phyloP scores from a whole-genome alignment of 2,888 invertebrate species.

The Stenoptilia bipunctidactyla region DNA sequence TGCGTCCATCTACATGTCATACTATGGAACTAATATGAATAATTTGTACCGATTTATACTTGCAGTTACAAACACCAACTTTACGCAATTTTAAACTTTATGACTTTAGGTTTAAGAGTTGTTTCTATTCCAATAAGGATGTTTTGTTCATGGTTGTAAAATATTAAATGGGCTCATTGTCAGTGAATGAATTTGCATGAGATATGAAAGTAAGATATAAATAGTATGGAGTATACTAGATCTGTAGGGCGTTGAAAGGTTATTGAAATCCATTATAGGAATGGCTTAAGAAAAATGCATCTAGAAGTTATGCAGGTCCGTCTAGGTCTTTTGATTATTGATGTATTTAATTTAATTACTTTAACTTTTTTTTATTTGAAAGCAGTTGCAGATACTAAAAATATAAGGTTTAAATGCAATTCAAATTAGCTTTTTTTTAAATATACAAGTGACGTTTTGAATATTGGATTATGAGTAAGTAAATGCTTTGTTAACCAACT shows the following conservation, averaged over 20 bases:
- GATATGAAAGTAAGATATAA: conserved; percentile 41
- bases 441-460: too few relatives aligned
- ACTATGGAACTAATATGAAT: conserved; percentile 25
- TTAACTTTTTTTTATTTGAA: too few relatives aligned
- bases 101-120: background rate
- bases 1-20: conserved; percentile 51
- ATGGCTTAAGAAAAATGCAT: too few relatives aligned
- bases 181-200: conserved; percentile 62
- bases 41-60: conserved; percentile 24
- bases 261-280: background rate
- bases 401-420: too few relatives aligned
- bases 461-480: too few relatives aligned
- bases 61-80: conserved; percentile 2
- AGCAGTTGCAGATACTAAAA: too few relatives aligned
- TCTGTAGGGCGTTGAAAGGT: background rate
- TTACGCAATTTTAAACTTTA: conserved; percentile 11
- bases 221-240: too few relatives aligned
- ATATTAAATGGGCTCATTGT: conserved; percentile 56
- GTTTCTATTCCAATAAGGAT: background rate
- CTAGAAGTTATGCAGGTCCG: too few relatives aligned
- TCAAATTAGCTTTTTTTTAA: too few relatives aligned
- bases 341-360: too few relatives aligned
- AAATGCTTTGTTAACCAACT: too few relatives aligned
- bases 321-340: too few relatives aligned
- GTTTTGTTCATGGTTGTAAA: background rate